Evolutionary conservation across 2,888 invertebrate species (phyloP), one percentile per base, ranked within the genome.

Genomic region (Leucophenga maculata): DNA sequence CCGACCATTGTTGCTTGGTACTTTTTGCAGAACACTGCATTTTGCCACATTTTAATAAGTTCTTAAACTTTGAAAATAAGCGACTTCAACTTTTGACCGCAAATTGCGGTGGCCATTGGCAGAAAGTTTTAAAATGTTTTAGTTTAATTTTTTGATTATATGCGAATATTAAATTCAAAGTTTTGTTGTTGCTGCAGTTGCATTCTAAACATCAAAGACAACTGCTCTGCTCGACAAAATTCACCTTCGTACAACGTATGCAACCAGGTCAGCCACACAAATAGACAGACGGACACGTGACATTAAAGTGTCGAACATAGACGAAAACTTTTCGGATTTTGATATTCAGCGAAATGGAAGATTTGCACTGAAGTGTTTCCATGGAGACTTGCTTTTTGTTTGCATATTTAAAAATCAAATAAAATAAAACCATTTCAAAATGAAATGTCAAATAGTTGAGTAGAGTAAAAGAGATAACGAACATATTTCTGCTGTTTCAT

Each of bases 301-400:
- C n/a, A n/a, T n/a, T n/a, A n/a, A n/a, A 54, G 22, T 4, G 18
- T 54, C 20, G 11, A 54, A 54, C 3, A 6, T 20, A 54, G 18
- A 20, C 9, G 20, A 54, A 54, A 54, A 54, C 54, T 54, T 54
- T 54, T 20, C 9, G 16, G 54, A 54, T 54, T 54, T 54, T 54
- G 18, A 54, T 52, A 16, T 54, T 18, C 20, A 39, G 18, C 39
- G 39, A 39, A 39, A 39, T 39, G 39, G 39, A 39, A 39, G 8
- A 39, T 39, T 39, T 39, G 39, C 39, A 39, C 39, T 6, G 39
- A 8, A 39, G 39, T 39, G 39, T 39, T 39, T 39, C 39, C 39
- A 39, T 39, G 39, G 39, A 39, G 39, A 39, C 1, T 39, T 39
- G 9, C 8, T 39, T 39, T 39, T 39, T 39, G 8, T 39, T 1